Evolutionary conservation across 2,113 vertebrate genomes (phyloP).

Genomic region (Dinomys branickii): DNA sequence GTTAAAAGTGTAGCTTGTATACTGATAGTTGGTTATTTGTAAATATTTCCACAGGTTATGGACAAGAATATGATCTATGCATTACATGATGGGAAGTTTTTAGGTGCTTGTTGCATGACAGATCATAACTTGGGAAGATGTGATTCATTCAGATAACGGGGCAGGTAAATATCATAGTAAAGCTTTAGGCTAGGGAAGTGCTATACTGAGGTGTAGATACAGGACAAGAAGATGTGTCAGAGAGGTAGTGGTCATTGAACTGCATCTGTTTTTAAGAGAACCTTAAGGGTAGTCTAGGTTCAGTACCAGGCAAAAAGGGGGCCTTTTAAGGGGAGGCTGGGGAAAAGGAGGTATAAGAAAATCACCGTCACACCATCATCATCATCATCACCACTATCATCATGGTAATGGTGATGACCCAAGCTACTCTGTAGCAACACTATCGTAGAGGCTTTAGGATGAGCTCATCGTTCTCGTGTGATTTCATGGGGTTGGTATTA

Average conservation of each 20-base stretch:
- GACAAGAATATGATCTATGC: not conserved
- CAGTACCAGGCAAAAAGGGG: not conserved
- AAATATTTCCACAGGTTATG: not conserved
- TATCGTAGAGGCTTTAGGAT: not conserved
- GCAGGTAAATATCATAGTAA: not conserved
- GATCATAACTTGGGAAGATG: not conserved
- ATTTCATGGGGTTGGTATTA: not conserved
- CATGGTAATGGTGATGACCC: no score
- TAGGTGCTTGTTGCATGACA: not conserved
- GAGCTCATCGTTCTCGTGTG: not conserved
- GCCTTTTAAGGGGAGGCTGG: not conserved
- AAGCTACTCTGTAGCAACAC: not conserved
- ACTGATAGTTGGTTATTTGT: not conserved
- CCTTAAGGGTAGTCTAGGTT: not conserved
- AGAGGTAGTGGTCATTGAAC: not conserved
- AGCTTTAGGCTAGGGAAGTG: not conserved
- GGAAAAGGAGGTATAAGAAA: not conserved
- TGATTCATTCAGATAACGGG: not conserved
- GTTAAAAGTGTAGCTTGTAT: slow-evolving; percentile 33
- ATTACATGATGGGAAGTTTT: not conserved
- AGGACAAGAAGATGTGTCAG: not conserved
- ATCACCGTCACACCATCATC: not conserved
- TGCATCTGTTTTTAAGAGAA: not conserved
- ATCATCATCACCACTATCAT: not conserved
- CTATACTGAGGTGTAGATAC: not conserved